These are phyloP conservation scores for Dromas ardeola DNA, from an alignment of 2,113 vertebrate genomes.

Conservation along the genomic window DNA sequence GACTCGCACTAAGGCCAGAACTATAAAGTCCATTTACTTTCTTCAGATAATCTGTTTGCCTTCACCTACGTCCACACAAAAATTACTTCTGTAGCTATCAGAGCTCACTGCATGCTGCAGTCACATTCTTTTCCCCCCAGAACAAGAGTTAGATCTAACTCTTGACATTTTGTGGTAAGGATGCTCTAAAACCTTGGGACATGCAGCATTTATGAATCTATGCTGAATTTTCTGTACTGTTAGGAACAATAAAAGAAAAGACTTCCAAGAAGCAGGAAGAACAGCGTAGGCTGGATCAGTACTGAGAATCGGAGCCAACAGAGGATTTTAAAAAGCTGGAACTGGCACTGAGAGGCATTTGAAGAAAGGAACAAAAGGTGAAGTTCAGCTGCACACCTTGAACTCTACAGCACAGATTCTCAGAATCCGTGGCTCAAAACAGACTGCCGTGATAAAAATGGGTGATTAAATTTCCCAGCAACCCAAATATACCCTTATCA, in stretches of 20 bases:
- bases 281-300: conserved; percentile 38
- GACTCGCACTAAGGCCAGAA: neutral
- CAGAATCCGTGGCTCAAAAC: conserved; percentile 20
- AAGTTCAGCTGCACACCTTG: conserved; percentile 62
- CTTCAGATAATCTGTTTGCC: neutral
- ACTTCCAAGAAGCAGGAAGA: conserved; percentile 62
- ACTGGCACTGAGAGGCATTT: conserved; percentile 29
- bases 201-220: neutral
- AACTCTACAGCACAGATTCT: conserved; percentile 21
- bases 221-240: neutral
- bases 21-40: neutral
- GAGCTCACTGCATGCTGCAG: neutral
- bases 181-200: neutral
- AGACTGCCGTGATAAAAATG: neutral
- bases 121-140: neutral
- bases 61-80: neutral
- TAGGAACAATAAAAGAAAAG: conserved; percentile 28
- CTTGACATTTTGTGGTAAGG: neutral
- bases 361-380: conserved; percentile 64
- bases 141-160: neutral
- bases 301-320: conserved; percentile 30
- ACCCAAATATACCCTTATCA: conserved; percentile 14
- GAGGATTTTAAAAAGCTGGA: conserved; percentile 43
- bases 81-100: neutral
- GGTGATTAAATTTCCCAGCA: conserved; percentile 28